A percentile compares a stretch with the other conserved stretches of the same genome.
Evolutionary conservation across 2,113 vertebrate genomes (phyloP).

Genomic region (Rhineura floridana): DNA sequence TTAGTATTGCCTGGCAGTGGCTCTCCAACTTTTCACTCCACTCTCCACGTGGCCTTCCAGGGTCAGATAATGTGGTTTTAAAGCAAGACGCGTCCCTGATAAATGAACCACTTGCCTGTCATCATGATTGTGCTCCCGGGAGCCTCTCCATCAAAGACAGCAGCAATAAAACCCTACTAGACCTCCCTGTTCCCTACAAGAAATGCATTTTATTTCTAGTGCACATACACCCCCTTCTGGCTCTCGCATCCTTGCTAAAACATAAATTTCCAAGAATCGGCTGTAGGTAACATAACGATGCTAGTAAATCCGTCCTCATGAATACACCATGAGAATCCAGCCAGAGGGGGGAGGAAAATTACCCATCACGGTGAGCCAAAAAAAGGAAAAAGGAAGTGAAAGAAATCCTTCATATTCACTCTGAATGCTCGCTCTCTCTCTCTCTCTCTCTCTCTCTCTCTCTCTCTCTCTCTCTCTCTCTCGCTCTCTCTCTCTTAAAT

Average conservation of each 20-base stretch:
- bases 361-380: background rate
- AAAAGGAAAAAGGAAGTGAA: slow-evolving; percentile 9
- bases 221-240: slow-evolving; percentile 59
- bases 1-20: too few species aligned
- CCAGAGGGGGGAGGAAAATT: background rate
- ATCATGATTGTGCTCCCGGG: background rate
- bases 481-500: background rate
- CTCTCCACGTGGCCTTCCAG: background rate
- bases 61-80: background rate
- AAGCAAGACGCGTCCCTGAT: background rate
- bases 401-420: slow-evolving; percentile 1
- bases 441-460: background rate
- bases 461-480: background rate
- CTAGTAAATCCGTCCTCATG: slow-evolving; percentile 24
- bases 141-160: background rate
- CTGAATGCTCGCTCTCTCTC: background rate
- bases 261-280: slow-evolving; percentile 25
- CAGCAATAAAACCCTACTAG: rapidly evolving
- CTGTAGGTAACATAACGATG: slow-evolving; percentile 21
- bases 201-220: slow-evolving; percentile 30
- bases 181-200: background rate
- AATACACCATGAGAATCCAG: slow-evolving; percentile 37
- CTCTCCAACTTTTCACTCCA: background rate
- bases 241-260: background rate
- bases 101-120: background rate